Evolutionary conservation across 2,888 invertebrate genomes (phyloP), one percentile per base, ranked within the genome.

Genomic region (Volucella inanis): DNA sequence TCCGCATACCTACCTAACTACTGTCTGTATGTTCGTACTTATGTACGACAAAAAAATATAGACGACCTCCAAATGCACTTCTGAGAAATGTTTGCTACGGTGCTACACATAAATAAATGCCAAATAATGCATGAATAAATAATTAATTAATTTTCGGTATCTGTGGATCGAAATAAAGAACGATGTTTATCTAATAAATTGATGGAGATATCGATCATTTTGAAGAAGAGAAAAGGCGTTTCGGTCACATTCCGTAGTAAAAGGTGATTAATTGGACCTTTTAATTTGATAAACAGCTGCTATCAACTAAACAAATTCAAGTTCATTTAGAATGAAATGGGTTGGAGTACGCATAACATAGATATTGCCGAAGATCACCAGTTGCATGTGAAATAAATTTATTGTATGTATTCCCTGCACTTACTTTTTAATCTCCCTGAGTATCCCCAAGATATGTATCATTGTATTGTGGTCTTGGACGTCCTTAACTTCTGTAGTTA

Each of bases 81-180:
- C n/a, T 43, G 52, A 67, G 41, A 55, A 15, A 31, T 45, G 11
- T 65, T 41, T 14, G 39, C 15, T 62, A 47, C n/a, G 18, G 15
- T 12, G 52, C 43, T 43, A 41, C 50, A 70, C 18, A 47, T 47
- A 22, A 71, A 49, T 59, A 50, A 71, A 22, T 70, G 70, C 18
- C 70, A 57, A 59, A 71, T 50, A 50, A 43, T 50, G 14, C 15
- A 41, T 50, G 14, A 14, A 71, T 71, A 59, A 41, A 71, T 59
- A 59, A 59, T 49, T 59, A 39, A 71, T 71, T 59, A 39, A 71
- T 71, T 59, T 70, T 12, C 47, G 22, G 41, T 71, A 55, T 14
- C 70, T 14, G 47, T 59, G 39, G 12, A 61, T 39, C 50, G 22
- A 59, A 71, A 50, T 61, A 41, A 59, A 71, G 22, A 61, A 22